phyloP scores from a whole-genome alignment of 2,113 vertebrate genomes.

The Lipophrys pholis region DNA sequence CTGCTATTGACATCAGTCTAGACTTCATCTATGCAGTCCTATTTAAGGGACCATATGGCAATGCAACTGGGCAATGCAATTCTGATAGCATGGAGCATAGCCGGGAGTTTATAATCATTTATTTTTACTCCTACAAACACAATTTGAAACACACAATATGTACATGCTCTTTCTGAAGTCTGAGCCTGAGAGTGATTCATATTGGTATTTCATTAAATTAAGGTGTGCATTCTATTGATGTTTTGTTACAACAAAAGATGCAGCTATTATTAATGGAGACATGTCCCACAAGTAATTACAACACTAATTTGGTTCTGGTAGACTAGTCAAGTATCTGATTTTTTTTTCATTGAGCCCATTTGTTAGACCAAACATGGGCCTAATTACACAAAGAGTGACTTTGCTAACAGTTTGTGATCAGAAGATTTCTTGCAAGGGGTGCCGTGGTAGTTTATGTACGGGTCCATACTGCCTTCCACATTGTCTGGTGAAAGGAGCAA shows the following conservation, averaged over 20 bases:
- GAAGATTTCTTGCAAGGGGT: conserved; percentile 40
- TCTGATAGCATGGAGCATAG: background rate
- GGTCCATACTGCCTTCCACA: background rate
- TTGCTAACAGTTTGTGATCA: conserved; percentile 42
- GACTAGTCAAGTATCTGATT: conserved; percentile 68
- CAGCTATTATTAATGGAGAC: conserved; percentile 73
- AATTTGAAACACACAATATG: conserved; percentile 20
- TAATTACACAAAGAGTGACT: conserved; percentile 53
- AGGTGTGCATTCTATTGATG: conserved; percentile 63
- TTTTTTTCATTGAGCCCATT: conserved; percentile 63
- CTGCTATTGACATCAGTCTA: conserved; percentile 59
- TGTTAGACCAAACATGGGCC: conserved; percentile 62
- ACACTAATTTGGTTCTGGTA: conserved; percentile 75
- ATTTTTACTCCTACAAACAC: background rate
- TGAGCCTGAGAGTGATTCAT: conserved; percentile 23
- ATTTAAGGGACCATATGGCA: no score
- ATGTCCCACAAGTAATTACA: conserved; percentile 72
- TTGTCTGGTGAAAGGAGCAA: conserved; percentile 10
- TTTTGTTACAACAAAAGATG: conserved; percentile 67
- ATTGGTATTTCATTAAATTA: conserved; percentile 66
- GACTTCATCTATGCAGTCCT: conserved; percentile 37
- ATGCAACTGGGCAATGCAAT: background rate
- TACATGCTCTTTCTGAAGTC: conserved; percentile 13
- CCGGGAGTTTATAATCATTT: conserved; percentile 4
- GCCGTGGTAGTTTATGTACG: conserved; percentile 10